A percentile compares a stretch with the other conserved stretches of the same genome.
phyloP scores from a whole-genome alignment of 2,113 vertebrate genomes.

The Sphaerodactylus townsendi region DNA sequence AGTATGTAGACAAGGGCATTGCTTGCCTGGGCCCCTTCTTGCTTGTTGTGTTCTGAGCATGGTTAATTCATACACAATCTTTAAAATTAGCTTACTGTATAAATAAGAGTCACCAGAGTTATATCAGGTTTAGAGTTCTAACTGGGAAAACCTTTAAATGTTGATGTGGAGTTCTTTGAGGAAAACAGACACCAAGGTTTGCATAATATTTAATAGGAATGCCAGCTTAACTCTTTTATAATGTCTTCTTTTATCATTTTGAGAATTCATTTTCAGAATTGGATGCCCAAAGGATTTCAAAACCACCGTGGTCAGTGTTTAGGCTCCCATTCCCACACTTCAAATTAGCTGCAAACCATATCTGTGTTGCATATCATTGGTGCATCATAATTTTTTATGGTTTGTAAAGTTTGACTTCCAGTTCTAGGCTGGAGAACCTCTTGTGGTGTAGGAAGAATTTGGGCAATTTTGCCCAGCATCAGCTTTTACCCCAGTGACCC shows the following conservation, averaged over 20 bases:
- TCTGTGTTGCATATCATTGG: not conserved
- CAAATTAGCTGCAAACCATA: constrained; percentile 1
- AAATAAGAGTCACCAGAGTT: not conserved
- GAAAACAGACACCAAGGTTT: not conserved
- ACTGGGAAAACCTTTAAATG: not conserved
- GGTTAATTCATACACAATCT: not conserved
- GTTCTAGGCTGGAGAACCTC: too few relatives aligned
- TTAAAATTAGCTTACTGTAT: not conserved
- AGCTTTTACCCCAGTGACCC: too few relatives aligned
- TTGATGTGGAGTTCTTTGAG: not conserved
- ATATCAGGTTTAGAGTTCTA: not conserved
- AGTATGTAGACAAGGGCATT: not conserved
- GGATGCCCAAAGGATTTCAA: constrained; percentile 4
- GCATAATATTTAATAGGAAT: not conserved
- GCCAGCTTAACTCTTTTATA: not conserved
- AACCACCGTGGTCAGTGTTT: not conserved
- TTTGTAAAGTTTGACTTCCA: too few relatives aligned
- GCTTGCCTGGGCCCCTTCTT: not conserved
- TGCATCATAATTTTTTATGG: not conserved
- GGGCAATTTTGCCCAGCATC: too few relatives aligned
- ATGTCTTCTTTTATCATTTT: constrained; percentile 11
- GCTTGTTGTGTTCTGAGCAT: not conserved
- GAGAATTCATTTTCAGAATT: not conserved
- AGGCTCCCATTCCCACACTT: not conserved
- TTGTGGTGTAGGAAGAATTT: too few relatives aligned